Percentiles rank a stretch among this genome's conserved stretches.
Conservation (phyloP, 2,113 vertebrate genomes). For the Zosterops lateralis region DNA sequence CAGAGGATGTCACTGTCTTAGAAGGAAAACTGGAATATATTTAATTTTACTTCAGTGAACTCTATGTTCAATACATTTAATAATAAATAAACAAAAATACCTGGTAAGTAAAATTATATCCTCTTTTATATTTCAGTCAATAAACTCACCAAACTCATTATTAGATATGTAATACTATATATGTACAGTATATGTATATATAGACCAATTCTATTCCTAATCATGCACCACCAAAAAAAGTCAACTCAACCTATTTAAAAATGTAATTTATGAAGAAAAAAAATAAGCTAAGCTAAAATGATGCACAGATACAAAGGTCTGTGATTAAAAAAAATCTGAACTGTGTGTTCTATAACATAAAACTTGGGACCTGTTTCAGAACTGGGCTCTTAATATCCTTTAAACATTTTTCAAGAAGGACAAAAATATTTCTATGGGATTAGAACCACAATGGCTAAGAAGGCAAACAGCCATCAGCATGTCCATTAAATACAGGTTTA, state of each 20-base stretch:
- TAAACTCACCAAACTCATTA: background rate
- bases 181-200: background rate
- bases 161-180: background rate
- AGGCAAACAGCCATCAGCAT: background rate
- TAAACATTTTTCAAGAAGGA: background rate
- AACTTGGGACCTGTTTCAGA: background rate
- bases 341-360: background rate
- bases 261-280: background rate
- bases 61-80: background rate
- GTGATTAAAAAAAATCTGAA: background rate
- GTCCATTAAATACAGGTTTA: background rate
- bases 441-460: background rate
- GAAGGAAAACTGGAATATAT: background rate
- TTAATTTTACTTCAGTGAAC: background rate
- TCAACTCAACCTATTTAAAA: background rate
- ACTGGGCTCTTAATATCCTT: background rate
- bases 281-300: background rate
- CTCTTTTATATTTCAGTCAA: background rate
- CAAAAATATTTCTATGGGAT: background rate
- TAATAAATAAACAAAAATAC: background rate
- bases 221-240: background rate
- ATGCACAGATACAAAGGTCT: background rate
- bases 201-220: background rate
- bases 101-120: background rate
- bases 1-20: background rate